Conservation (phyloP, 2,797 vertebrate species). For the Sorex maritimensis region DNA sequence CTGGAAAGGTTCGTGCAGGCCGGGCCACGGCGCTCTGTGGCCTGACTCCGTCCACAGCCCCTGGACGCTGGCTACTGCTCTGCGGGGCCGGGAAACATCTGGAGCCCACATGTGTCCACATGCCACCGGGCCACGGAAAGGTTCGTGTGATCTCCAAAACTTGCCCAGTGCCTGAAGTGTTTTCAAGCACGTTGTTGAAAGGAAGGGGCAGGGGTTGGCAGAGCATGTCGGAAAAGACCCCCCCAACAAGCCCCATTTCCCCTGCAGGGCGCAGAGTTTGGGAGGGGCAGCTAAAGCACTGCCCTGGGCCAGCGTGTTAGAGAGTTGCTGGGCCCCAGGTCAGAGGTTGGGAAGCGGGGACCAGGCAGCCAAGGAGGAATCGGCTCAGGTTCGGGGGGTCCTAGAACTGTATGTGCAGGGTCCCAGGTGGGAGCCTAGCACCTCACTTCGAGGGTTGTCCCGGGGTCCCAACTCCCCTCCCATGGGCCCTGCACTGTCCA, state of each 20-base stretch:
- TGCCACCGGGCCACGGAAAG: neutral
- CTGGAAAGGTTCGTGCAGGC: no score
- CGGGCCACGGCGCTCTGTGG: neutral
- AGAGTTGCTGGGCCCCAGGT: neutral
- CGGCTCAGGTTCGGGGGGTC: no score
- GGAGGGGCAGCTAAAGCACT: neutral
- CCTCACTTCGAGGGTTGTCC: no score
- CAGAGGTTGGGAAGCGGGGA: neutral
- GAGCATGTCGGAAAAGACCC: neutral
- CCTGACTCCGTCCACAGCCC: neutral
- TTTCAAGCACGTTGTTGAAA: neutral
- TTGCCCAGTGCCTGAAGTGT: neutral
- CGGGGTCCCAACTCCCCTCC: no score
- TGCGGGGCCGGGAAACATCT: neutral
- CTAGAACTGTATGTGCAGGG: no score
- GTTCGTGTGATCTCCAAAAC: neutral
- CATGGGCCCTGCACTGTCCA: no score
- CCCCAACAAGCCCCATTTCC: neutral
- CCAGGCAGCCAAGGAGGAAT: neutral
- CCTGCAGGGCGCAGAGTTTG: neutral
- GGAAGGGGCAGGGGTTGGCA: neutral
- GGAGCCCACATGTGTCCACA: neutral
- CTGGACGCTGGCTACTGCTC: neutral
- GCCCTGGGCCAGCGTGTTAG: neutral
- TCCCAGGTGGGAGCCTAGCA: no score